Evolutionary conservation across 2,797 vertebrate genomes (phyloP).

Genomic region (Coregonus sp.): DNA sequence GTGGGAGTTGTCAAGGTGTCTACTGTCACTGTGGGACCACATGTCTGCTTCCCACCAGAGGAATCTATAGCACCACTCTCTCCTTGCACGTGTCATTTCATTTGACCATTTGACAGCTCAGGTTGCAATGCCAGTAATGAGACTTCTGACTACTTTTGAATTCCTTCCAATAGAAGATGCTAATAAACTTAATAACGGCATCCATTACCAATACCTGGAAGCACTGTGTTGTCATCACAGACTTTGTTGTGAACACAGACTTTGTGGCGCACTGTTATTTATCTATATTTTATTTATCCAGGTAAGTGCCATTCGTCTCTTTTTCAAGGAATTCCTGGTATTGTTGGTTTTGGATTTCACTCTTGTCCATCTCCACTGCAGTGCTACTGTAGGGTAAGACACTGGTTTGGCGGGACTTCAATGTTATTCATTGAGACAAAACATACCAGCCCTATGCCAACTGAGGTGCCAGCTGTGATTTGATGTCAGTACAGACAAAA

Average conservation of each 20-base stretch:
- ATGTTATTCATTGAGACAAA: slow-evolving; percentile 25
- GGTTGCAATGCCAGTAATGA: neutral
- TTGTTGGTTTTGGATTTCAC: slow-evolving; percentile 12
- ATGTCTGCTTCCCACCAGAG: slow-evolving; percentile 38
- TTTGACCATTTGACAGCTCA: neutral
- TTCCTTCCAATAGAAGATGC: neutral
- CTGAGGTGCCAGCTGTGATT: neutral
- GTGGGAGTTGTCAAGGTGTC: slow-evolving; percentile 26
- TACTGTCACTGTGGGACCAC: slow-evolving; percentile 25
- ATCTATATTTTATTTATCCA: neutral
- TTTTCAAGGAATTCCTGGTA: neutral
- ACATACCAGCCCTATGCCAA: neutral
- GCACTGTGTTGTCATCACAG: neutral
- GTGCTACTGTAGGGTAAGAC: neutral
- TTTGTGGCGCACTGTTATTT: neutral
- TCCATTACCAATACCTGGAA: neutral
- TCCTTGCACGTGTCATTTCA: neutral
- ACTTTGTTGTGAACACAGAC: neutral
- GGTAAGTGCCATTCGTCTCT: neutral
- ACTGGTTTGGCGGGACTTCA: neutral
- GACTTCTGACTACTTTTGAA: neutral
- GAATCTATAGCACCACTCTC: neutral
- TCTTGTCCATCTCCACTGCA: neutral
- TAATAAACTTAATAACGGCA: neutral
- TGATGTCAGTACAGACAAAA: neutral